Evolutionary conservation across 2,113 vertebrate species (phyloP).

Genomic region (Nyctibius bracteatus): DNA sequence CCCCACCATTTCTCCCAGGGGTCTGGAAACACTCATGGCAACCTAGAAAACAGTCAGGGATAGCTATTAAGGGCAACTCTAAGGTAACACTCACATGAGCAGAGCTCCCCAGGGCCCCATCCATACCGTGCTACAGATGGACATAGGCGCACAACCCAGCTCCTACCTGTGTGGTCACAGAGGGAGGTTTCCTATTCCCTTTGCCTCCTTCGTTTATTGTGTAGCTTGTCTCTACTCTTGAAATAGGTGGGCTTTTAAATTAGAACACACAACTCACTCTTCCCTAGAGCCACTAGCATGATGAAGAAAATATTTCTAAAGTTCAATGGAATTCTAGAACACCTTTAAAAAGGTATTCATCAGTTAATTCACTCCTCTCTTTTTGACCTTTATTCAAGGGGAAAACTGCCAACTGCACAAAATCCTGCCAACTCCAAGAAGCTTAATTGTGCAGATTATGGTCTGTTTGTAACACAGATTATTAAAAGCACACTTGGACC

Average conservation of each 20-base stretch:
- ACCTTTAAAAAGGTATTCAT: background rate
- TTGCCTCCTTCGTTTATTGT: background rate
- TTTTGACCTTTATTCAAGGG: conserved; percentile 59
- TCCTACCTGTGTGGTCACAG: rapidly evolving
- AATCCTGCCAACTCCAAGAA: conserved; percentile 55
- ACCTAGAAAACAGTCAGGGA: background rate
- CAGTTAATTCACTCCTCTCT: background rate
- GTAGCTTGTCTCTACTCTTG: background rate
- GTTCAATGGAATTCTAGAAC: background rate
- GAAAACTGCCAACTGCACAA: conserved; percentile 49
- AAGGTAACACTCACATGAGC: background rate
- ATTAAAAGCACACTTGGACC: conserved; percentile 58
- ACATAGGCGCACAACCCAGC: background rate
- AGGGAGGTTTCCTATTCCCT: background rate
- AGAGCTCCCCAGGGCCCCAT: background rate
- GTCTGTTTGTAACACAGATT: conserved; percentile 69
- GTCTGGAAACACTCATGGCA: background rate
- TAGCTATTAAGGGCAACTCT: background rate
- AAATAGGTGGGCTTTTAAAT: background rate
- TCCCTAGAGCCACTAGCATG: background rate
- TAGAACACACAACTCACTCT: background rate
- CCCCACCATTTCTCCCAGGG: background rate
- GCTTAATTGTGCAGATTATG: conserved; percentile 63
- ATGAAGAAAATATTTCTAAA: background rate
- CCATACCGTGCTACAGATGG: rapidly evolving